Base-by-base conservation (phyloP, 2,888 invertebrate species). In the Mesopsocus fuscifrons region DNA sequence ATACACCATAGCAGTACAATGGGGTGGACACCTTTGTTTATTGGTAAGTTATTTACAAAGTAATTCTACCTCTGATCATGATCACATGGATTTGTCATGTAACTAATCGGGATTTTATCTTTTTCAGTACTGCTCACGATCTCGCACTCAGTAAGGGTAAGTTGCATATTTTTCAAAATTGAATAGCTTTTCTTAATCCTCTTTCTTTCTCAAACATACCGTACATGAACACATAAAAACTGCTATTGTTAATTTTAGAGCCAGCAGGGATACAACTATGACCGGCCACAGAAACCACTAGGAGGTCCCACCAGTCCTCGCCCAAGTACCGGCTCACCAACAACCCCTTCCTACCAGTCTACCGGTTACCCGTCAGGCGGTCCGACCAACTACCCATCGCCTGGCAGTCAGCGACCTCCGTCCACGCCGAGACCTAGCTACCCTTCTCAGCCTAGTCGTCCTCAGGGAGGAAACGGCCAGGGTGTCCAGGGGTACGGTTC, bases 201-300 rank as follows among this genome's bases (percentile, higher is more conserved):
- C n/a, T n/a, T n/a, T n/a, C n/a, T n/a, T n/a, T n/a, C n/a, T n/a
- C n/a, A n/a, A n/a, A n/a, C n/a, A n/a, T n/a, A n/a, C n/a, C n/a
- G n/a, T n/a, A n/a, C n/a, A n/a, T n/a, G n/a, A n/a, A n/a, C n/a
- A n/a, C n/a, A n/a, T n/a, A n/a, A n/a, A n/a, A n/a, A n/a, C n/a
- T n/a, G n/a, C n/a, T n/a, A n/a, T n/a, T n/a, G n/a, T n/a, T n/a
- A 6, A 6, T 26, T 26, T 26, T 26, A 26, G 26, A 26, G 8
- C 11, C 26, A 26, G 11, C 26, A 26, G 26, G 49, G 47, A 32
- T 84, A 84, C 56, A 72, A 71, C 49, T 84, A 84, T 60, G 74
- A 74, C 48, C 69, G 73, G 47, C 83, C 81, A 5, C 67, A 67
- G 41, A 68, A 71, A 51, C 73, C 73, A 1, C 67, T 77, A 50